These are phyloP conservation scores for Epinotia bilunana DNA, from an alignment of 2,888 invertebrate genomes.

Conservation along the genomic window DNA sequence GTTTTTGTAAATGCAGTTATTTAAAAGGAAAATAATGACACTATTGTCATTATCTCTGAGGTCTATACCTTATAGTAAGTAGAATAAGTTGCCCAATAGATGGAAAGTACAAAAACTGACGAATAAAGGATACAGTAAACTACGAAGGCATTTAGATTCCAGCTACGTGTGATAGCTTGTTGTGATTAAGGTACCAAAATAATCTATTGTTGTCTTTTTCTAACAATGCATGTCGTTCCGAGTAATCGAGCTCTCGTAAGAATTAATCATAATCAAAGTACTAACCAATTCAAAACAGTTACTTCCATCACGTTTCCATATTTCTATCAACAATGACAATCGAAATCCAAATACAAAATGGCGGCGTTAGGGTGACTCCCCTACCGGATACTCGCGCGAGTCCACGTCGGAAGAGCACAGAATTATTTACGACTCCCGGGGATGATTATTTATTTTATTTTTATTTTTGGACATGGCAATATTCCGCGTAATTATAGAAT, in stretches of 20 bases:
- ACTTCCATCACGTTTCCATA: slow-evolving; percentile 55
- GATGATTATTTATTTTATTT: slow-evolving; percentile 71
- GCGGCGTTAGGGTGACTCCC: slow-evolving; percentile 76
- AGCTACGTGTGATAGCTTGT: background rate
- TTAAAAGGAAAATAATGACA: no score
- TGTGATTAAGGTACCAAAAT: slow-evolving; percentile 5
- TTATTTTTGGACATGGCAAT: slow-evolving; percentile 68
- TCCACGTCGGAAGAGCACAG: slow-evolving; percentile 71
- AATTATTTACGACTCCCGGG: slow-evolving; percentile 67
- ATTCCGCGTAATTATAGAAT: slow-evolving; percentile 63
- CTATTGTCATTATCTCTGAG: no score
- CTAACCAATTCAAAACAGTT: slow-evolving; percentile 51
- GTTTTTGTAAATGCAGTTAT: no score
- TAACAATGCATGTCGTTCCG: background rate
- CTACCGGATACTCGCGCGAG: slow-evolving; percentile 67
- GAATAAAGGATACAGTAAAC: background rate
- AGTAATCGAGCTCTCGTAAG: slow-evolving; percentile 12
- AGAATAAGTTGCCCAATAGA: background rate
- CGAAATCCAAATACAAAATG: slow-evolving; percentile 74
- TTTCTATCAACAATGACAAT: slow-evolving; percentile 62
- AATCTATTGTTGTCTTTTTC: slow-evolving; percentile 9
- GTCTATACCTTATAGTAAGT: no score
- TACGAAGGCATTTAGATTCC: background rate
- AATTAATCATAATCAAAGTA: slow-evolving; percentile 47
- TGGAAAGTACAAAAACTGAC: background rate